Evolutionary conservation across 1,140 invertebrate species (phyloP), one percentile per base, ranked within the genome.

Genomic region (Nylanderia fulva): DNA sequence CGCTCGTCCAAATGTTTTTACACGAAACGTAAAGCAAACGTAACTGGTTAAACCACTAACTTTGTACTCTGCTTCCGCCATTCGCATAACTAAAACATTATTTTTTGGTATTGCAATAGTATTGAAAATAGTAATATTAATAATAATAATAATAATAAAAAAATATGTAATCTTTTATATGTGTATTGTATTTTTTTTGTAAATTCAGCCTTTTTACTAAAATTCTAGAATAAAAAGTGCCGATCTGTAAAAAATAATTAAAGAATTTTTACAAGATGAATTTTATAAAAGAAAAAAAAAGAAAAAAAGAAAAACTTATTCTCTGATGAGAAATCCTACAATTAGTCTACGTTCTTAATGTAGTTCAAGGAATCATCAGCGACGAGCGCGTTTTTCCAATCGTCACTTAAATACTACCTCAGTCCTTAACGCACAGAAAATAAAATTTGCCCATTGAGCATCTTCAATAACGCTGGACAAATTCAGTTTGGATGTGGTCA

Each of bases 31-130:
- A 71, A 82, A 71, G n/a, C 21, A 71, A 82, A 82, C 36, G 52
- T 1, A 82, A 71, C 27, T 7, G 18, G 15, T 71, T 7, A 9
- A 80, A 71, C 36, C 3, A 29, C 36, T 72, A 82, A 82, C 66
- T 82, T 82, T 82, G 77, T 82, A 82, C 77, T 82, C 27, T 82
- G 66, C 24, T 68, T 68, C 21, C 36, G 52, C 33, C 15, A 5
- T 79, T 68, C 29, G 9, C 33, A 42, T 58, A 80, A 80, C 36
- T 66, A 36, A 80, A 42, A 58, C 18, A 6, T 71, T 80, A 82
- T 82, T 82, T 82, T 82, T 82, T 82, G 77, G 77, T 42, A 56
- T 71, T 72, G 18, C 27, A 58, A 54, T 71, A 52, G 8, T 75
- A 75, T 27, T 75, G 2, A 39, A 60, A 75, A 61, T 61, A 61